Percentiles rank a stretch among this genome's conserved stretches.
Conservation (phyloP, 2,888 invertebrate species). For the Sarcophaga subvicina region DNA sequence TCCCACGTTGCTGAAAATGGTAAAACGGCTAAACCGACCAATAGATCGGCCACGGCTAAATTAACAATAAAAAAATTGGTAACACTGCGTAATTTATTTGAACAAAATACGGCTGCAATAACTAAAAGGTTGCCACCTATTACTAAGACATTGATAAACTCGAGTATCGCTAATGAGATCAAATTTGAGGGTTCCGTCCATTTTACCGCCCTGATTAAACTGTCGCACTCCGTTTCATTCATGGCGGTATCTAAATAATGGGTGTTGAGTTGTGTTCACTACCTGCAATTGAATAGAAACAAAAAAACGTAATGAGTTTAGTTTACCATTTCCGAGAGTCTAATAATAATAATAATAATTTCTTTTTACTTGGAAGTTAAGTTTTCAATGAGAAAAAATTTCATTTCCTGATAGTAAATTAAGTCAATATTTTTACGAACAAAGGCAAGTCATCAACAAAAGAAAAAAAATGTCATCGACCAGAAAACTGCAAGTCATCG, state of each 20-base stretch:
- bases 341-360: too few species aligned
- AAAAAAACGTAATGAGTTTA: neutral
- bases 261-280: conserved; percentile 77
- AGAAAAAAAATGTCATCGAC: too few species aligned
- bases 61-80: conserved; percentile 99
- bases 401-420: too few species aligned
- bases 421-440: too few species aligned
- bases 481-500: too few species aligned
- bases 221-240: conserved; percentile 92
- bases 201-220: conserved; percentile 89
- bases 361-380: too few species aligned
- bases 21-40: conserved; percentile 97
- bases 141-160: conserved; percentile 93
- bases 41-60: conserved; percentile 96
- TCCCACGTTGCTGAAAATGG: conserved; percentile 98
- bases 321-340: neutral
- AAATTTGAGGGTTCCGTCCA: conserved; percentile 92
- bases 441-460: too few species aligned
- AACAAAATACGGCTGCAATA: conserved; percentile 95
- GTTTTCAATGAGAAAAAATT: too few species aligned
- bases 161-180: conserved; percentile 89
- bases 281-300: conserved; percentile 75
- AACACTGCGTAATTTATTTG: conserved; percentile 95
- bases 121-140: conserved; percentile 95
- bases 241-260: conserved; percentile 84